phyloP scores from a whole-genome alignment of 2,888 invertebrate genomes.

The Mongoloraphidia duomilia region DNA sequence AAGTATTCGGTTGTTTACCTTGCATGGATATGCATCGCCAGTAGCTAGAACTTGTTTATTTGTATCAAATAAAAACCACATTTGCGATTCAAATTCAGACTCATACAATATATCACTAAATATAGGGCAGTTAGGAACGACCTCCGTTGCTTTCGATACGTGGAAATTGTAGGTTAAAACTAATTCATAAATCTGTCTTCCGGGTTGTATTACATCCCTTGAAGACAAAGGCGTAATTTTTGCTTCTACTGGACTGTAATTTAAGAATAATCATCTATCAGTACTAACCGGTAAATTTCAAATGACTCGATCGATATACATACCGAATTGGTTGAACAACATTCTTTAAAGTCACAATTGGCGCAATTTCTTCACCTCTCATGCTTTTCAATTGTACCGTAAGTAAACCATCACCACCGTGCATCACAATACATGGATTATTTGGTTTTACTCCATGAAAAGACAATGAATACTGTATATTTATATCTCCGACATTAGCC shows the following conservation, averaged over 20 bases:
- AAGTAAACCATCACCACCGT: conserved; percentile 60
- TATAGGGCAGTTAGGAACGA: conserved; percentile 61
- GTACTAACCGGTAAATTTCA: not conserved
- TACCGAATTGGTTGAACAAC: conserved; percentile 56
- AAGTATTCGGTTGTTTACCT: conserved; percentile 34
- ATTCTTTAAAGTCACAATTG: conserved; percentile 57
- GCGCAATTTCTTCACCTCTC: conserved; percentile 66
- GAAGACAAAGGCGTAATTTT: conserved; percentile 64
- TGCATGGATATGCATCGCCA: conserved; percentile 81
- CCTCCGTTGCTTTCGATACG: conserved; percentile 67
- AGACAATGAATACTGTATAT: conserved; percentile 57
- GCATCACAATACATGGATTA: conserved; percentile 48
- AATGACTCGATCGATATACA: conserved; percentile 8
- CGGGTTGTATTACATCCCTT: conserved; percentile 76
- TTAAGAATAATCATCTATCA: conserved; percentile 8
- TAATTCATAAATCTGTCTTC: conserved; percentile 82
- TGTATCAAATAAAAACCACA: conserved; percentile 90
- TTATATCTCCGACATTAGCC: conserved; percentile 74
- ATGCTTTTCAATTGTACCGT: conserved; percentile 54
- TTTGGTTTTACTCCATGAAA: conserved; percentile 73
- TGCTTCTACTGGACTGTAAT: conserved; percentile 59
- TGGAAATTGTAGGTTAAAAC: conserved; percentile 77
- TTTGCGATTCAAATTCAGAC: conserved; percentile 87
- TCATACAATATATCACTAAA: conserved; percentile 86
- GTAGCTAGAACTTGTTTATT: conserved; percentile 76